Conservation (phyloP, 2,113 vertebrate genomes). For the Harpagus bidentatus region DNA sequence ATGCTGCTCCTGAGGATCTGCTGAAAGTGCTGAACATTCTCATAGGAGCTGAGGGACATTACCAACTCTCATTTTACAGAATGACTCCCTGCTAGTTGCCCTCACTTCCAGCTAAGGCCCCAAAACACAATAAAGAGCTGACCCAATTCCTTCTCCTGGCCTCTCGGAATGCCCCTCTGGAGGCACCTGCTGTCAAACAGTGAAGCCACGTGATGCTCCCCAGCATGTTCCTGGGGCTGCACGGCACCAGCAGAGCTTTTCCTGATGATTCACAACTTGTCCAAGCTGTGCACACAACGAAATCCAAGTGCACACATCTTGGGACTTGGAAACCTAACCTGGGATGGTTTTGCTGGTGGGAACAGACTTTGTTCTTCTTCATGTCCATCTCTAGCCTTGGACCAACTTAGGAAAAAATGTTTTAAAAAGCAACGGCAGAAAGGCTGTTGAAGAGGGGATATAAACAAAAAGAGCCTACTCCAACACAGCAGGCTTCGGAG, state of each 20-base stretch:
- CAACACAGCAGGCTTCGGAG: accelerated
- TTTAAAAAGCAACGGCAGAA: background rate
- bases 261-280: background rate
- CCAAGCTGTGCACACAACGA: background rate
- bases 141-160: background rate
- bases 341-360: background rate
- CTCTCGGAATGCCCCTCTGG: background rate
- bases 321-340: background rate
- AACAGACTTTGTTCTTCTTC: background rate
- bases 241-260: accelerated
- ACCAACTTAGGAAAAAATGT: background rate
- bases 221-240: background rate
- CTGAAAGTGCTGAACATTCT: background rate
- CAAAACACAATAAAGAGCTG: background rate
- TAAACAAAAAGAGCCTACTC: background rate
- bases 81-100: background rate
- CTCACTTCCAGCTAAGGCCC: background rate
- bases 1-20: background rate
- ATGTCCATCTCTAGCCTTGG: background rate
- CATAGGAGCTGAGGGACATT: background rate
- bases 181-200: background rate
- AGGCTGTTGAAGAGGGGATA: background rate
- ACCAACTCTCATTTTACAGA: background rate
- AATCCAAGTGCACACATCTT: background rate
- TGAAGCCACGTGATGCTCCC: background rate